These are phyloP conservation scores for Callyntrura guangdongensis DNA, from an alignment of 2,888 invertebrate genomes.

Conservation along the genomic window DNA sequence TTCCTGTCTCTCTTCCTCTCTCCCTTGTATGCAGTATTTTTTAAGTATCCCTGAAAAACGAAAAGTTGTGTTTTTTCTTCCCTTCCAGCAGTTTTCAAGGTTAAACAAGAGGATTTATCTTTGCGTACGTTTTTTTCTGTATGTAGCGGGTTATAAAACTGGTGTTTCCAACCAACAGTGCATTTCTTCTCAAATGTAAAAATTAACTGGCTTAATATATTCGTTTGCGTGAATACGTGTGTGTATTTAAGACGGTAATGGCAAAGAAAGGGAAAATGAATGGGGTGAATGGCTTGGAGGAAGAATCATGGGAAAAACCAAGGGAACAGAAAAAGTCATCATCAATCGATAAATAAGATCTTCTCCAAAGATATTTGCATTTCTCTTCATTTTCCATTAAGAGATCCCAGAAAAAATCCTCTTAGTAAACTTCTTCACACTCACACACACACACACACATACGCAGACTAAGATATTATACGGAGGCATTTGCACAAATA, in stretches of 20 bases:
- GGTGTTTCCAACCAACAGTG: neutral
- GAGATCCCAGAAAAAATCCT: slow-evolving; percentile 81
- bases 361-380: slow-evolving; percentile 84
- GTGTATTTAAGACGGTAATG: neutral
- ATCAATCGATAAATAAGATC: slow-evolving; percentile 84
- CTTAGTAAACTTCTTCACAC: slow-evolving; percentile 72
- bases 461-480: neutral
- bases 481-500: too few species aligned
- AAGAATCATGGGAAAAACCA: slow-evolving; percentile 39
- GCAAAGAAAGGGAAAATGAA: slow-evolving; percentile 13
- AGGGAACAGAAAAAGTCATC: slow-evolving; percentile 77
- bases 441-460: neutral
- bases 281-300: slow-evolving; percentile 1
- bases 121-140: neutral
- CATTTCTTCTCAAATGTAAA: neutral
- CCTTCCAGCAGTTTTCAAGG: slow-evolving; percentile 45
- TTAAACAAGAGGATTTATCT: slow-evolving; percentile 49
- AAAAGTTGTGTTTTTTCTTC: neutral
- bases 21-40: too few species aligned
- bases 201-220: slow-evolving; percentile 31
- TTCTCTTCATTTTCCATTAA: slow-evolving; percentile 85
- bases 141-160: slow-evolving; percentile 22
- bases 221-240: too few species aligned
- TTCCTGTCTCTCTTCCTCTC: too few species aligned
- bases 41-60: neutral